A percentile compares a stretch with the other conserved stretches of the same genome.
phyloP scores from a whole-genome alignment of 2,113 vertebrate species.

The Labeo catla region DNA sequence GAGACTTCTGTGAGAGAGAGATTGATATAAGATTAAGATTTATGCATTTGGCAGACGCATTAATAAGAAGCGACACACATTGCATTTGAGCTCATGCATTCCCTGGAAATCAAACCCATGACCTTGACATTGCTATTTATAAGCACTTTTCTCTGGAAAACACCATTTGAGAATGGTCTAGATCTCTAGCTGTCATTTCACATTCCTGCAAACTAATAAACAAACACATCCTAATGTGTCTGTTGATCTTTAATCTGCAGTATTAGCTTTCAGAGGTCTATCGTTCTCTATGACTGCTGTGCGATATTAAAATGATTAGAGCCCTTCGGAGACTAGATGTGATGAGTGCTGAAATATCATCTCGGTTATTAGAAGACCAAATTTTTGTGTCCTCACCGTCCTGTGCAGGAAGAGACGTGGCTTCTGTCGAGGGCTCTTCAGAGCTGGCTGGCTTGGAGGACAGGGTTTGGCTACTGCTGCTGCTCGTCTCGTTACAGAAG shows the following conservation, averaged over 20 bases:
- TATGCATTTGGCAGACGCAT: slow-evolving; percentile 1
- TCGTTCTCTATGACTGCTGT: not conserved
- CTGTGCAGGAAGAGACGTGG: slow-evolving; percentile 85
- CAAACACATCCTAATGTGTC: not conserved
- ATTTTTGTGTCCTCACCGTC: slow-evolving; percentile 81
- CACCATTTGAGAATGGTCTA: not conserved
- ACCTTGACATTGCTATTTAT: not conserved
- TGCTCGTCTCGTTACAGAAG: slow-evolving; percentile 90
- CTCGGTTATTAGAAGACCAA: not conserved
- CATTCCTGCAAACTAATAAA: not conserved
- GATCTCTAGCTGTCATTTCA: not conserved
- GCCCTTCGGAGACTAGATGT: not conserved
- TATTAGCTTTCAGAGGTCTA: not conserved
- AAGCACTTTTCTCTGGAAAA: not conserved
- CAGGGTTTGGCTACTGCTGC: slow-evolving; percentile 89
- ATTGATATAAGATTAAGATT: not conserved
- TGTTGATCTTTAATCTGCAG: not conserved
- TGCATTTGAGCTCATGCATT: slow-evolving; percentile 2
- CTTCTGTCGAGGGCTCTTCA: slow-evolving; percentile 85
- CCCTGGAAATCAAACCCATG: slow-evolving; percentile 6
- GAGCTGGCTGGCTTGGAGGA: slow-evolving; percentile 83
- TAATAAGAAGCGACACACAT: not conserved
- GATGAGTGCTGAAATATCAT: not conserved
- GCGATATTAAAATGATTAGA: slow-evolving; percentile 2
- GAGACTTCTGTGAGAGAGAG: slow-evolving; percentile 79